phyloP scores from a whole-genome alignment of 2,113 vertebrate species.

The Toxostoma redivivum region DNA sequence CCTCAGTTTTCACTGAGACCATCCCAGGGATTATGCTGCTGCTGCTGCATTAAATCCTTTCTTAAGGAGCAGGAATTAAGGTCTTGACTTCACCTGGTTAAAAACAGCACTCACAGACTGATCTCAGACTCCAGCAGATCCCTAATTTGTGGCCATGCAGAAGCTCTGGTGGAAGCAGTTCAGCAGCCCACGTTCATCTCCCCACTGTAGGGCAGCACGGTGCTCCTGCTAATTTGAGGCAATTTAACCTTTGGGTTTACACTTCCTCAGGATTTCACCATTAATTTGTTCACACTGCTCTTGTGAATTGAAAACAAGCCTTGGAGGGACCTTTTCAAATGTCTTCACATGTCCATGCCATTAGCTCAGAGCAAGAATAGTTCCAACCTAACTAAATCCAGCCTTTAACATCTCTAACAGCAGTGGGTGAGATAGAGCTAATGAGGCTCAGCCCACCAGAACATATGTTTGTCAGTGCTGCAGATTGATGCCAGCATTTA shows the following conservation, averaged over 20 bases:
- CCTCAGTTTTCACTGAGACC: neutral
- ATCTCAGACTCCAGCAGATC: neutral
- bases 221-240: neutral
- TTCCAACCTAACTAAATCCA: neutral
- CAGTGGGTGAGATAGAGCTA: neutral
- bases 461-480: neutral
- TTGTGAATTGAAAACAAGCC: neutral
- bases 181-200: neutral
- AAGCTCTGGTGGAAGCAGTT: neutral
- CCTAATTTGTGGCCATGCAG: neutral
- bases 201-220: fast-evolving
- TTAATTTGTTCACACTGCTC: neutral
- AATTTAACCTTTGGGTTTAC: neutral
- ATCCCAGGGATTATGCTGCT: neutral
- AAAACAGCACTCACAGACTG: neutral
- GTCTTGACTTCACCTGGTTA: neutral
- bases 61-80: neutral
- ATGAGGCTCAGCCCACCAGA: neutral
- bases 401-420: neutral
- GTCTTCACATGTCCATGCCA: neutral
- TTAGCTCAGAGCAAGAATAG: neutral
- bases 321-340: neutral
- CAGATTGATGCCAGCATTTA: neutral
- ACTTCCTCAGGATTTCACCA: neutral
- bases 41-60: neutral